These are phyloP conservation scores for Alligator sinensis DNA, from an alignment of 2,113 vertebrate genomes.

Conservation along the genomic window DNA sequence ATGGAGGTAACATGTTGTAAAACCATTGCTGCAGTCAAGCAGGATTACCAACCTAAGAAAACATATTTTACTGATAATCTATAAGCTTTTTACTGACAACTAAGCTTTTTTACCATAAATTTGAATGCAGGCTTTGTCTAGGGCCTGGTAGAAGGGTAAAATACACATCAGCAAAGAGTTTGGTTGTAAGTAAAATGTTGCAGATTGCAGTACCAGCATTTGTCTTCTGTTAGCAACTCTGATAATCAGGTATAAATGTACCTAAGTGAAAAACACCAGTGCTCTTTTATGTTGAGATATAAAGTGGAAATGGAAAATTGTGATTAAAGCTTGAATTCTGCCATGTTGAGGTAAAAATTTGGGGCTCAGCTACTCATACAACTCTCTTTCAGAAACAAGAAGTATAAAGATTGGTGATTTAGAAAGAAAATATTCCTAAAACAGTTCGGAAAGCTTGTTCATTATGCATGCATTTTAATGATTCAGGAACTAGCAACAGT, in stretches of 20 bases:
- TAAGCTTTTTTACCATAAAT: too few relatives aligned
- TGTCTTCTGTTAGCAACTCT: too few relatives aligned
- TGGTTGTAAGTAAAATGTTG: too few relatives aligned
- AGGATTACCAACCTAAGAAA: too few relatives aligned
- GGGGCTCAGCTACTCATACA: background rate
- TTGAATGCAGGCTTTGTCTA: too few relatives aligned
- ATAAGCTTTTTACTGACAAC: too few relatives aligned
- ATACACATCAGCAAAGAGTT: too few relatives aligned
- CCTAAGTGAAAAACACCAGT: background rate
- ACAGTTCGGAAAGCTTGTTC: background rate
- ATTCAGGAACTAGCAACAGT: conserved; percentile 19
- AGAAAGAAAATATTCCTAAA: background rate
- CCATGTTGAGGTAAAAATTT: background rate
- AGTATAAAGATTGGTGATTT: background rate
- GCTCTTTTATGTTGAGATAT: background rate
- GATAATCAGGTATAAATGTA: background rate
- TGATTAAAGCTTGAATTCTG: background rate
- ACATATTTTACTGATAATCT: too few relatives aligned
- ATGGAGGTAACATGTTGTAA: too few relatives aligned
- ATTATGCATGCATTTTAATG: background rate
- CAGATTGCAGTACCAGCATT: too few relatives aligned
- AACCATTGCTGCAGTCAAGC: too few relatives aligned
- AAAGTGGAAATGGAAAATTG: background rate
- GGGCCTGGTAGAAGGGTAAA: too few relatives aligned
- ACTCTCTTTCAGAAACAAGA: background rate